A percentile compares a stretch with the other conserved stretches of the same genome.
phyloP scores from a whole-genome alignment of 1,140 invertebrate genomes.

The Lasaia peninsularis region DNA sequence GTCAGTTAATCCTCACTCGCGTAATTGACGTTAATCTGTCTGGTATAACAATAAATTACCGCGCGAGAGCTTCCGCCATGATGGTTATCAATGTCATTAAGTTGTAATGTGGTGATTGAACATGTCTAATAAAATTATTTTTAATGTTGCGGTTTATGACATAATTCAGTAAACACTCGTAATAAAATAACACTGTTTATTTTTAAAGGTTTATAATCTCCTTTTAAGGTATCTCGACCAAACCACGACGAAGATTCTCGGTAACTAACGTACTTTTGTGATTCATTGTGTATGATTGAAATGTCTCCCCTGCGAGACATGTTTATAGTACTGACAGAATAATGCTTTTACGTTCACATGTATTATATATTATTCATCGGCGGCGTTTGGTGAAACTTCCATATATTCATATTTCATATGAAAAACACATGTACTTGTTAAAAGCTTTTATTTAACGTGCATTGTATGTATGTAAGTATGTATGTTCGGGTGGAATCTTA shows the following conservation, averaged over 20 bases:
- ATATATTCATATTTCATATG: too few relatives aligned
- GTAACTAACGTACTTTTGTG: conserved; percentile 27
- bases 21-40: background rate
- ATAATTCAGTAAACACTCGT: conserved; percentile 20
- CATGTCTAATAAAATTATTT: conserved; percentile 5
- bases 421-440: too few relatives aligned
- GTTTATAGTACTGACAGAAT: conserved; percentile 18
- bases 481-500: too few relatives aligned
- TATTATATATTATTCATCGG: too few relatives aligned
- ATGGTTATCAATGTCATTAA: conserved; percentile 3
- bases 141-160: conserved; percentile 5
- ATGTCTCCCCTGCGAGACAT: conserved; percentile 16
- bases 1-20: too few relatives aligned
- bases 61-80: background rate
- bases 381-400: too few relatives aligned
- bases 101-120: conserved; percentile 9
- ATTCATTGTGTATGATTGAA: conserved; percentile 32
- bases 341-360: too few relatives aligned
- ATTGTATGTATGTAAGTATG: too few relatives aligned
- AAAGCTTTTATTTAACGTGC: too few relatives aligned
- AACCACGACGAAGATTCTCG: conserved; percentile 46
- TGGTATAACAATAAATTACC: background rate
- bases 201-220: conserved; percentile 30
- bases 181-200: conserved; percentile 14
- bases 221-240: conserved; percentile 32